A percentile compares a stretch with the other conserved stretches of the same genome.
Evolutionary conservation across 2,888 invertebrate species (phyloP).

Genomic region (Eristalis tenax): DNA sequence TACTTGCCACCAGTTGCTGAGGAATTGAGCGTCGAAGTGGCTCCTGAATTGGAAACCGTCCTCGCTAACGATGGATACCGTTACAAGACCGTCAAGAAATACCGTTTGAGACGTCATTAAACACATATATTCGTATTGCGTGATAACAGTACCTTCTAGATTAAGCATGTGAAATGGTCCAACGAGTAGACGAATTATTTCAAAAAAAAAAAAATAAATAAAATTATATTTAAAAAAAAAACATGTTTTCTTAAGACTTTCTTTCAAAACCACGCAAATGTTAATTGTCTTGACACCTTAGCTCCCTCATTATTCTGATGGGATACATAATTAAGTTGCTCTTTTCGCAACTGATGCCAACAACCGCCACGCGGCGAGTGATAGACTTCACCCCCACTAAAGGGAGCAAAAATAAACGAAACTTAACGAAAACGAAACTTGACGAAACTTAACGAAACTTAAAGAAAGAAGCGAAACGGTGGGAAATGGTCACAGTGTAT

Average conservation of each 20-base stretch:
- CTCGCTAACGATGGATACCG: slow-evolving; percentile 78
- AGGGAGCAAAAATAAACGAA: too few relatives aligned
- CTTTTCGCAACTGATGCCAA: too few relatives aligned
- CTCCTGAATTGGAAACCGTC: slow-evolving; percentile 39
- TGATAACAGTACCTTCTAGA: slow-evolving; percentile 16
- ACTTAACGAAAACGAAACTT: too few relatives aligned
- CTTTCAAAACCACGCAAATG: neutral
- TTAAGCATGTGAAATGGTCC: slow-evolving; percentile 9
- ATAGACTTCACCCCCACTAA: too few relatives aligned
- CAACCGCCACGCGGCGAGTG: too few relatives aligned
- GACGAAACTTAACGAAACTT: too few relatives aligned
- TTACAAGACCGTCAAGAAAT: slow-evolving; percentile 77
- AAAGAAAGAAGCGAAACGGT: too few relatives aligned
- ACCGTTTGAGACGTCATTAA: slow-evolving; percentile 47
- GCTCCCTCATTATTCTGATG: neutral
- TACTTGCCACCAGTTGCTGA: slow-evolving; percentile 38
- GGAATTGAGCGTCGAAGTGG: slow-evolving; percentile 33
- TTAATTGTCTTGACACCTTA: too few relatives aligned
- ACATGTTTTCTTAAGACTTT: neutral
- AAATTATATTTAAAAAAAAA: slow-evolving; percentile 7
- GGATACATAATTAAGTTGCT: too few relatives aligned
- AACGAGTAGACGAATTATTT: slow-evolving; percentile 1
- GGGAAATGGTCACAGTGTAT: too few relatives aligned
- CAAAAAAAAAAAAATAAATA: slow-evolving; percentile 9
- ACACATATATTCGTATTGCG: neutral